Evolutionary conservation across 2,888 invertebrate genomes (phyloP), one percentile per base, ranked within the genome.

Genomic region (Psylliodes chrysocephalus): DNA sequence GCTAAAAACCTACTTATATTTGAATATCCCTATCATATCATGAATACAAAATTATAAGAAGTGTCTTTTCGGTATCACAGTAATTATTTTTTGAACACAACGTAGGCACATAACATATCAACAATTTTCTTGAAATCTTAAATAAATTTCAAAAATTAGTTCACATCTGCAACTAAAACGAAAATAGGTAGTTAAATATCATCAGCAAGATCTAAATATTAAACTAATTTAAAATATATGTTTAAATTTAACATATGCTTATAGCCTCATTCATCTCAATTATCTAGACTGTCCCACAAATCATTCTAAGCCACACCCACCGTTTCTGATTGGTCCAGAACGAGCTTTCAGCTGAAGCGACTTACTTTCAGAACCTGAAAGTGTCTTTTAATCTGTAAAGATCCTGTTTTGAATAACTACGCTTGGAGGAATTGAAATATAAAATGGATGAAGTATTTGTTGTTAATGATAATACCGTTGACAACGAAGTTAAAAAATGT

Each of bases 261-360:
- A 67, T 63, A 67, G 67, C 60, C 60, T 12, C 69, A 74, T 71
- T 70, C 66, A 70, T 72, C 72, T 71, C 67, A 73, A 73, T 74
- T 74, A 73, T 67, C 60, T 40, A 46, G 64, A 60, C 71, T 59
- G 66, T 63, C 67, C 62, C 53, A 71, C 66, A 64, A 68, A 70
- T 71, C 67, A 67, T 66, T 19, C 14, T 38, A 55, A 51, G 59
- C 71, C 35, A 52, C 74, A 63, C 73, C 73, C 62, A 57, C 30
- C 3, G 12, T 1, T 18, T 66, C 38, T 35, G 33, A 72, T 72
- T 74, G 71, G 74, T 56, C 55, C 47, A 61, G 61, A 61, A 62
- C 47, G 28, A 10, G 60, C 59, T 63, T 59, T 60, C 64, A 60
- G 60, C 66, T 49, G 46, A 67, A 59, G 12, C 56, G 63, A 33